Percentiles rank a stretch among this genome's conserved stretches.
phyloP scores from a whole-genome alignment of 2,113 vertebrate species.

The Strix aluco region DNA sequence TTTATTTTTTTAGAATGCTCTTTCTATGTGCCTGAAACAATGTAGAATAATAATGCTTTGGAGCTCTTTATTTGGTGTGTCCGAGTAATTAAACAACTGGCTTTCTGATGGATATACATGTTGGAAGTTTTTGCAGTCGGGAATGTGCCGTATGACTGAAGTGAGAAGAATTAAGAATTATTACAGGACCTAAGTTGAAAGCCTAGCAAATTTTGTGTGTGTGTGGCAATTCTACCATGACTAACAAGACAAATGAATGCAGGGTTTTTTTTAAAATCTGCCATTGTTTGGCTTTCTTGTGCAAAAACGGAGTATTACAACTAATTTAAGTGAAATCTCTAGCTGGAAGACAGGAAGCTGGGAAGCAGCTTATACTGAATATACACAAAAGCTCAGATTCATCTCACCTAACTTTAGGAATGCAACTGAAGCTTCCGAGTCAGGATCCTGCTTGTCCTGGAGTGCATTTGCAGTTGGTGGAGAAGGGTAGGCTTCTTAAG shows the following conservation, averaged over 20 bases:
- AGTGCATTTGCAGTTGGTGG: neutral
- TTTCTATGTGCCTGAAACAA: conserved; percentile 61
- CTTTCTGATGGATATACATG: neutral
- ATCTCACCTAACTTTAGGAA: neutral
- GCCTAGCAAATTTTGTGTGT: neutral
- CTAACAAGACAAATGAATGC: neutral
- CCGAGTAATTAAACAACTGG: conserved; percentile 39
- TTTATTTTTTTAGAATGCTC: conserved; percentile 28
- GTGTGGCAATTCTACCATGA: neutral
- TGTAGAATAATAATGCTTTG: conserved; percentile 28
- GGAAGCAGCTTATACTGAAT: neutral
- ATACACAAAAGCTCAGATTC: neutral
- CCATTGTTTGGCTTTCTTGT: neutral
- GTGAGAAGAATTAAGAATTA: neutral
- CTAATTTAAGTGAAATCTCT: neutral
- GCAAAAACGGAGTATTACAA: neutral
- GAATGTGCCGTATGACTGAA: neutral
- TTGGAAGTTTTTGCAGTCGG: neutral
- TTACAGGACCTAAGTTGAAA: neutral
- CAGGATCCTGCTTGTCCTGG: neutral
- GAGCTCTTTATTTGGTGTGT: conserved; percentile 16
- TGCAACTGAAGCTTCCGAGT: neutral
- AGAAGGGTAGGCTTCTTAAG: neutral
- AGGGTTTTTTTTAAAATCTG: neutral
- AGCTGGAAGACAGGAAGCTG: neutral